Base-by-base conservation (phyloP, 2,113 vertebrate genomes). In the Psettodes erumei region DNA sequence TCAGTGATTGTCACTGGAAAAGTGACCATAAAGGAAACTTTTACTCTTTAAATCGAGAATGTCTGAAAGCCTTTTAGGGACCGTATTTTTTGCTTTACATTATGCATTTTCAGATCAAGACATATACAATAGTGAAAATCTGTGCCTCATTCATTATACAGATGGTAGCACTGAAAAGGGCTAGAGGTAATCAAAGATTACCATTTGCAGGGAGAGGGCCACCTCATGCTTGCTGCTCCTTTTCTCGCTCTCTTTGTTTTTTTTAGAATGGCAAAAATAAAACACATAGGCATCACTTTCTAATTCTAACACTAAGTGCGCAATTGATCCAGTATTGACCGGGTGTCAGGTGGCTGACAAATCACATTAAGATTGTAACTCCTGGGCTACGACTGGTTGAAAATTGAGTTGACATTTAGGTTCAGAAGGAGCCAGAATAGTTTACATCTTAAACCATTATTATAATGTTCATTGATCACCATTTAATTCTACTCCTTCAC, bases 321-420 rank as follows among this genome's bases (percentile, higher is more conserved):
- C 30, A 78, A 85, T 75, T 53, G 71, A 84, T 75, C 51, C 10
- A 25, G 8, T 70, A 82, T 82, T 75, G 79, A 85, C 82, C 30
- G 21, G 42, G 37, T 71, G 62, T 82, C 43, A 0, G 53, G 37
- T 7, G 23, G 10, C 48, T 76, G 75, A 83, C 78, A 63, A 71
- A 75, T 65, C 67, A 65, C 51, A 55, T 55, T 38, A 32, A 54
- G 67, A 48, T 7, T 55, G 70, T 21, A n/a, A 59, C 47, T 42
- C 3, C 2, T 33, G 32, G 45, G 15, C 37, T 3, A 4, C 30
- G 45, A 76, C 55, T 60, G 21, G 12, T 63, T 61, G 58, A 11
- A 48, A 45, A 85, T 47, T 42, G 16, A 18, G 21, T 19, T 16
- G 45, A 28, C 64, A 38, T 81, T 62, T 10, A 75, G 21, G 33